Evolutionary conservation across 2,113 vertebrate genomes (phyloP), one percentile per base, ranked within the genome.

Genomic region (Cercocebus atys): DNA sequence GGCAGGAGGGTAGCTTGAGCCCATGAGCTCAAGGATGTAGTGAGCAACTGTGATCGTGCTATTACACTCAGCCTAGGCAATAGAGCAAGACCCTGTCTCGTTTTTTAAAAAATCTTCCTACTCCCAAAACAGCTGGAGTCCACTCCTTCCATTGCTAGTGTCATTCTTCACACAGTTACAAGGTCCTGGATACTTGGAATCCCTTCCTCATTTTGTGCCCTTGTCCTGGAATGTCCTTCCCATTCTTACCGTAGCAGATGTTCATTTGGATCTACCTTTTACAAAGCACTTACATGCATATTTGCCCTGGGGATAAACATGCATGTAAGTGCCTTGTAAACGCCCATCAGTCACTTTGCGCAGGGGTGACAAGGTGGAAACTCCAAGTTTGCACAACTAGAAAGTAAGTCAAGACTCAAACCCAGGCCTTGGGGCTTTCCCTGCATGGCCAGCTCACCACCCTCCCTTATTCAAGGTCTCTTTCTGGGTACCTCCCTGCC

Each of bases 241-340:
- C 30, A 10, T 17, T 83, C 50, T 30, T 55, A 7, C 0, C 2
- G 0, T 2, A 1, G 23, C 43, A 8, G 30, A 35, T 6, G 6
- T 35, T 14, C 23, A 17, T 27, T 9, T 38, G 80, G 66, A 55
- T 17, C 35, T 32, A 35, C 55, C 45, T 1, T 10, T 55, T 38
- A n/a, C 0, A 4, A 47, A 40, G 43, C 52, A 12, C 30, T 47
- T 3, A 8, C 5, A 17, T 3, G 13, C 5, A 35, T 30, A 18
- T 81, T 64, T 64, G 12, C 61, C 61, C 61, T 64, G 27, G 61
- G 61, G 61, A 30, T 14, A 64, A 14, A 30, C 61, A 64, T 30
- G 61, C 61, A 64, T 30, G 27, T 64, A 64, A 64, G 61, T 64
- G 61, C 61, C 14, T 64, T 32, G 12, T 14, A 30, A 64, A 64